Evolutionary conservation across 2,888 invertebrate species (phyloP), one percentile per base, ranked within the genome.

Genomic region (Julus scanicus): DNA sequence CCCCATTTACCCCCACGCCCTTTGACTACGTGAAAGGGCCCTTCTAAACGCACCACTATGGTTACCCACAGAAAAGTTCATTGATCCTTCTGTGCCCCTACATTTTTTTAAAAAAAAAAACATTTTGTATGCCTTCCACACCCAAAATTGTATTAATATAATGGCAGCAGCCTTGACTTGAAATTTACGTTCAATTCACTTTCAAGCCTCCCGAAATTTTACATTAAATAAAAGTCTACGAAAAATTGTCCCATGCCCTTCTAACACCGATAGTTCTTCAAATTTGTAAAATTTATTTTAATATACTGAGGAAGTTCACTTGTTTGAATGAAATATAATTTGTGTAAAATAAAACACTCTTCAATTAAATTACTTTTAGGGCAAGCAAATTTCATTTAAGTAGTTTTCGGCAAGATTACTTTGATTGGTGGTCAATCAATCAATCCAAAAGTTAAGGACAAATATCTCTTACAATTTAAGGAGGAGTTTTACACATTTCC

Each of bases 11-110:
- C 80, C 37, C 80, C 80, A 80, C 80, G 80, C 80, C 80, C 80
- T 80, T 80, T 80, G 80, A 80, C 80, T 80, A 80, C 80, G 80
- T 80, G 80, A 80, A 80, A 80, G 80, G 80, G 80, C 80, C 80
- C 11, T 80, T 80, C 37, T 37, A 80, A 80, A 80, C 80, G 80
- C 80, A 80, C 80, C 80, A 80, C 80, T 11, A 37, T 37, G 80
- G 80, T 80, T 80, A 80, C 80, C 80, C 80, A 80, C 80, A 80
- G 37, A 29, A 80, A 29, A 80, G 80, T 80, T 80, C 80, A 80
- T 80, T 80, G 80, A 80, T 80, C 37, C 37, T 37, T 37, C 80
- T 13, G 13, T 80, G 80, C 11, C 80, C 80, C 80, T 80, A 71
- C 11, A 13, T 20, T 80, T 80, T 80, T 80, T 80, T 80, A 8